A percentile compares a stretch with the other conserved stretches of the same genome.
Evolutionary conservation across 2,113 vertebrate genomes (phyloP).

Genomic region (Otis tarda): DNA sequence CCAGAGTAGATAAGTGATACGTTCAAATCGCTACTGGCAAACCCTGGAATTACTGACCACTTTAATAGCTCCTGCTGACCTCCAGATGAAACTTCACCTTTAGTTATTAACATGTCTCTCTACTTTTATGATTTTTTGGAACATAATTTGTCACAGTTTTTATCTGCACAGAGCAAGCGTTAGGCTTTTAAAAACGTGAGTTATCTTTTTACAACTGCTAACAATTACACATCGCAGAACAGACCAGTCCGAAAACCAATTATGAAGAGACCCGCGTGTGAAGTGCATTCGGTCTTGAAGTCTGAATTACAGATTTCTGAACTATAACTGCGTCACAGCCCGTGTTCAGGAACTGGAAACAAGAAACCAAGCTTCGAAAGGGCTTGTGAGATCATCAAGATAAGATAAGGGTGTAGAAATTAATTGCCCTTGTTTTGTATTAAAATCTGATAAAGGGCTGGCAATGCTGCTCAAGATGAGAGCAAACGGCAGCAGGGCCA

Average conservation of each 20-base stretch:
- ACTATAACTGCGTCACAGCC: background rate
- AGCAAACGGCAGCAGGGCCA: accelerated
- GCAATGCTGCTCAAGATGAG: background rate
- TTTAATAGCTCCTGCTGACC: conserved; percentile 83
- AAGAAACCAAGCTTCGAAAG: conserved; percentile 22
- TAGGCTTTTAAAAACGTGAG: conserved; percentile 78
- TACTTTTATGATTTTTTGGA: conserved; percentile 82
- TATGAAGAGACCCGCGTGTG: conserved; percentile 65
- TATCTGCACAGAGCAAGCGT: conserved; percentile 83
- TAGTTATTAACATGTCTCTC: conserved; percentile 84
- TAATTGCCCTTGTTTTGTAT: conserved; percentile 46
- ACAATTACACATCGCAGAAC: conserved; percentile 78
- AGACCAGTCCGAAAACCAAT: conserved; percentile 72
- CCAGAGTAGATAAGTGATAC: conserved; percentile 80
- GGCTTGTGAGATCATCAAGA: conserved; percentile 39
- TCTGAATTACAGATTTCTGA: conserved; percentile 54
- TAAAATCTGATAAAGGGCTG: conserved; percentile 33
- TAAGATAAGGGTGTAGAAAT: conserved; percentile 45
- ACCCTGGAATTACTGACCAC: conserved; percentile 78
- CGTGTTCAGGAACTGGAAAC: background rate
- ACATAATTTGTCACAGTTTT: conserved; percentile 86
- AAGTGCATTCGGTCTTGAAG: background rate
- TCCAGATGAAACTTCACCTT: conserved; percentile 82
- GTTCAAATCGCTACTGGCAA: conserved; percentile 79
- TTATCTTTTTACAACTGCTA: conserved; percentile 83